Percentiles rank a stretch among this genome's conserved stretches.
Conservation (phyloP, 2,797 vertebrate genomes). For the Halcyon leucocephala region DNA sequence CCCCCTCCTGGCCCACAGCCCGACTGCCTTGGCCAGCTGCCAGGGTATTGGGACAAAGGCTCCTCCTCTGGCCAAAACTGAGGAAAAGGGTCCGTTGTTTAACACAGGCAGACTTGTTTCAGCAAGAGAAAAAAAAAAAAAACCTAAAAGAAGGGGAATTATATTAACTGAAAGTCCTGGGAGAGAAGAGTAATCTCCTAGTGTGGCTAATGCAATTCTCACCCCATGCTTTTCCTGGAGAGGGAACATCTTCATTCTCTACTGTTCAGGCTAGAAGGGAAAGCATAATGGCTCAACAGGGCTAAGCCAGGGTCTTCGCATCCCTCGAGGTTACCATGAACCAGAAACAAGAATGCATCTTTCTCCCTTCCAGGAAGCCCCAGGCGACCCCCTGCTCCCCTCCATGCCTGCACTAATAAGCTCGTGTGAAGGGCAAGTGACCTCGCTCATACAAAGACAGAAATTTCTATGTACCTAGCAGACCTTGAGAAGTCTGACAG, state of each 20-base stretch:
- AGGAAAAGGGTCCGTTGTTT: conserved; percentile 62
- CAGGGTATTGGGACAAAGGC: conserved; percentile 47
- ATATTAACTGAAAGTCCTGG: conserved; percentile 38
- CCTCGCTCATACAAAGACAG: background rate
- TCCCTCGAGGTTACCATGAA: background rate
- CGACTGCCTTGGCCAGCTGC: conserved; percentile 31
- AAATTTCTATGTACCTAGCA: background rate
- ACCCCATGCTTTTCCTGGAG: background rate
- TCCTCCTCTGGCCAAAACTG: conserved; percentile 43
- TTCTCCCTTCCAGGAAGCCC: background rate
- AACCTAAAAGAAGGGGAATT: background rate
- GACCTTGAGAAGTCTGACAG: background rate
- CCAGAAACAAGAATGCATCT: background rate
- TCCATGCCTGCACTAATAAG: background rate
- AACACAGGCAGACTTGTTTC: conserved; percentile 64
- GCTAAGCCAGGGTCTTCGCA: rapidly evolving
- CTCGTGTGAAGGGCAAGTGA: rapidly evolving
- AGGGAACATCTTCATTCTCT: background rate
- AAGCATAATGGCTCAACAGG: background rate
- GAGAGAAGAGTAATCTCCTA: conserved; percentile 31
- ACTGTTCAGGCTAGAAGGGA: background rate
- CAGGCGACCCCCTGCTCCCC: background rate
- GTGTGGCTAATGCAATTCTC: conserved; percentile 44
- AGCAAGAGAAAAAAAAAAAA: conserved; percentile 18
- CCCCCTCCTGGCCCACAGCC: conserved; percentile 52